phyloP scores from a whole-genome alignment of 2,888 invertebrate genomes.

The Aquatica leii region DNA sequence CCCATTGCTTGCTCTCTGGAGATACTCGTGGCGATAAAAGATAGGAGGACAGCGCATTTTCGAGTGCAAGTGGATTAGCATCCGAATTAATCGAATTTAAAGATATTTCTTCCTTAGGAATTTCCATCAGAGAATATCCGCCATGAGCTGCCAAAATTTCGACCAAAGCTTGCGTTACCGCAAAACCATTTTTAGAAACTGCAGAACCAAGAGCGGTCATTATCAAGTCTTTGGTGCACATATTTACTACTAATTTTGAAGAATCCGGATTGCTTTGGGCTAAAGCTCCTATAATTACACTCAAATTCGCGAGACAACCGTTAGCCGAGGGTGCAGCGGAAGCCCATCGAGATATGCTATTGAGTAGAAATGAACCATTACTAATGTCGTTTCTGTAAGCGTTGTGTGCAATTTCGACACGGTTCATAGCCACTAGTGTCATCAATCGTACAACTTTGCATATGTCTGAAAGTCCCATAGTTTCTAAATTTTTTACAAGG shows the following conservation, averaged over 20 bases:
- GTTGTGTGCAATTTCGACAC: constrained; percentile 59
- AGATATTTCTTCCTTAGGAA: constrained; percentile 53
- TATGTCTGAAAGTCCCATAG: constrained; percentile 65
- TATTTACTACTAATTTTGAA: constrained; percentile 65
- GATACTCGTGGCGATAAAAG: constrained; percentile 65
- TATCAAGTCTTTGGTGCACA: constrained; percentile 65
- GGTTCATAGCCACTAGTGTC: constrained; percentile 67
- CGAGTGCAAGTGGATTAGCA: constrained; percentile 62
- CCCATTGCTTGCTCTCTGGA: constrained; percentile 67
- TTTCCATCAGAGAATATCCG: constrained; percentile 57
- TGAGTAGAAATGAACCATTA: constrained; percentile 47
- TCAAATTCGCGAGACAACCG: constrained; percentile 56
- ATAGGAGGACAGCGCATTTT: constrained; percentile 69
- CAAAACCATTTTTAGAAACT: constrained; percentile 58
- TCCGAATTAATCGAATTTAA: constrained; percentile 40
- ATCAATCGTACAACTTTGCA: constrained; percentile 67
- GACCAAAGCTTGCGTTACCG: constrained; percentile 69
- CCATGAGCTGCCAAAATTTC: constrained; percentile 64
- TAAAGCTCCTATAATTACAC: constrained; percentile 63
- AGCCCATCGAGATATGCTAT: constrained; percentile 51
- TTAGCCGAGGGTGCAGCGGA: constrained; percentile 38
- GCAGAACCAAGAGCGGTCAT: constrained; percentile 59
- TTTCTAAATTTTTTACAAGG: constrained; percentile 54
- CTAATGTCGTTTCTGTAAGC: constrained; percentile 45
- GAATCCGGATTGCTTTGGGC: constrained; percentile 65